A percentile compares a stretch with the other conserved stretches of the same genome.
These are phyloP conservation scores for Eupithecia abbreviata DNA, from an alignment of 2,888 invertebrate genomes.

Conservation along the genomic window DNA sequence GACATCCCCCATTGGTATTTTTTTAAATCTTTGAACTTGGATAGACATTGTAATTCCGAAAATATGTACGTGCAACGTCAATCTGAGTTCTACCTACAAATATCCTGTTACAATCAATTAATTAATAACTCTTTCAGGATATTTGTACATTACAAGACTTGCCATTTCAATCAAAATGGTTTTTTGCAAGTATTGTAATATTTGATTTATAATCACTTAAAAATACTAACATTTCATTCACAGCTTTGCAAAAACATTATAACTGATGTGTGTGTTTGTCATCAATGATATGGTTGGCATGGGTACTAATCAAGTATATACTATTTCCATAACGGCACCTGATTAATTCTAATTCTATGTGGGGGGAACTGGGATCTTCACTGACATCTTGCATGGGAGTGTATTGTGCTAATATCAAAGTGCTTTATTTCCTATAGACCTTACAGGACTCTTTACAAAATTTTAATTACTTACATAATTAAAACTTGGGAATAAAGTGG, in stretches of 20 bases:
- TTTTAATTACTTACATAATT: too few species aligned
- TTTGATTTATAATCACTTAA: not conserved
- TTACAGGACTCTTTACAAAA: too few species aligned
- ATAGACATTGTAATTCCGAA: not conserved
- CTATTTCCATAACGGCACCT: not conserved
- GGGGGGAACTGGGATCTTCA: too few species aligned
- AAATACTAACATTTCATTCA: constrained; percentile 1
- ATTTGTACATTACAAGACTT: constrained; percentile 3
- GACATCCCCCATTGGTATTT: not conserved
- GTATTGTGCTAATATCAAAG: too few species aligned
- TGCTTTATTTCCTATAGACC: too few species aligned
- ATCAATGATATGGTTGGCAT: not conserved
- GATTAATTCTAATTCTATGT: not conserved
- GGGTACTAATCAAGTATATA: not conserved
- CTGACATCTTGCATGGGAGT: too few species aligned
- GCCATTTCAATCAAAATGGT: not conserved
- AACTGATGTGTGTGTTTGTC: constrained; percentile 15
- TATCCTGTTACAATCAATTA: not conserved
- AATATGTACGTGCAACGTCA: not conserved
- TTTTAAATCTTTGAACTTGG: not conserved
- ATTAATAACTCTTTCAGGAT: not conserved
- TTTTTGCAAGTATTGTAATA: not conserved
- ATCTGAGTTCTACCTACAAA: constrained; percentile 3
- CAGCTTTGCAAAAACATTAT: constrained; percentile 11
- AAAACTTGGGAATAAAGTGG: too few species aligned